Percentiles rank a stretch among this genome's conserved stretches.
Conservation (phyloP, 2,888 invertebrate genomes). For the Parasteatoda lunata region DNA sequence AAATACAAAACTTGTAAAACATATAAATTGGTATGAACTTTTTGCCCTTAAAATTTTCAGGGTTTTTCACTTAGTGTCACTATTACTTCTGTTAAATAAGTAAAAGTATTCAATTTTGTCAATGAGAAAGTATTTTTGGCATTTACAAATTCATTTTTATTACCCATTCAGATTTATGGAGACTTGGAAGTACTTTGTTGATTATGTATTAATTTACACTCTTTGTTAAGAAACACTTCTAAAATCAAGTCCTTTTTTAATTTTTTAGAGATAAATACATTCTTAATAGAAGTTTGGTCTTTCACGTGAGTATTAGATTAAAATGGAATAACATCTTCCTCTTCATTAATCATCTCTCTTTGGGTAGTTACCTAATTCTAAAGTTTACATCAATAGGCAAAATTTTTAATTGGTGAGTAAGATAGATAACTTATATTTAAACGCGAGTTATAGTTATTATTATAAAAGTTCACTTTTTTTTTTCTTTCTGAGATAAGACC, state of each 20-base stretch:
- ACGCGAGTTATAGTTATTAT: too few relatives aligned
- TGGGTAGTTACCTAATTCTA: slow-evolving; percentile 2
- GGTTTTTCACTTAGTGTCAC: too few relatives aligned
- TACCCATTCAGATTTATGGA: background rate
- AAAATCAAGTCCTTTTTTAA: slow-evolving; percentile 60
- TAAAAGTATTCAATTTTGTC: too few relatives aligned
- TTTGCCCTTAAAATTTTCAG: too few relatives aligned
- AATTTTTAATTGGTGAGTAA: background rate
- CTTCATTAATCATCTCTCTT: background rate
- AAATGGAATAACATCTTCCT: slow-evolving; percentile 22
- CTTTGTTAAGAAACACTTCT: slow-evolving; percentile 35
- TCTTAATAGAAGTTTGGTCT: slow-evolving; percentile 62
- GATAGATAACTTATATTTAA: background rate
- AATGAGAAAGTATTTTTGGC: too few relatives aligned
- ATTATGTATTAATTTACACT: slow-evolving; percentile 18
- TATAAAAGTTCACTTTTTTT: too few relatives aligned
- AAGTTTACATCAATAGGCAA: background rate
- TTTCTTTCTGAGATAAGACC: too few relatives aligned
- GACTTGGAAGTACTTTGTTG: slow-evolving; percentile 26
- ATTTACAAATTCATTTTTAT: too few relatives aligned
- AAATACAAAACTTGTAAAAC: too few relatives aligned
- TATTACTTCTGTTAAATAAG: too few relatives aligned
- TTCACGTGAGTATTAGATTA: slow-evolving; percentile 62
- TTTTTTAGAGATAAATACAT: slow-evolving; percentile 65
- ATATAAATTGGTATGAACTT: too few relatives aligned